A percentile compares a stretch with the other conserved stretches of the same genome.
Evolutionary conservation across 1,140 invertebrate genomes (phyloP).

Genomic region (Drosophila sturtevanti): DNA sequence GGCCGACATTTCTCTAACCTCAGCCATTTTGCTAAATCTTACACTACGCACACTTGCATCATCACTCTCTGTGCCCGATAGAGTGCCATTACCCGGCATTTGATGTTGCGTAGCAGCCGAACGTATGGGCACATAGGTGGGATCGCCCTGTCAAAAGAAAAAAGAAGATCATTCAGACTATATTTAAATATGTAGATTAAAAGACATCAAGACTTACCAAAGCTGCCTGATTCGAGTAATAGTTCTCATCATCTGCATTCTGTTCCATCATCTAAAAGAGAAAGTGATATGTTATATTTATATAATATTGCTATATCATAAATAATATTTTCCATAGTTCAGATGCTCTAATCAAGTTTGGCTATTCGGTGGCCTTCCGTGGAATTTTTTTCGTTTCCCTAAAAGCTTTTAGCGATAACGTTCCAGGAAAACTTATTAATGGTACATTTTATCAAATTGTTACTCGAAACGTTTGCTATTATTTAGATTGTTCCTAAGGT

Average conservation of each 20-base stretch:
- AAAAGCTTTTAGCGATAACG: not conserved
- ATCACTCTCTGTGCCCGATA: constrained; percentile 92
- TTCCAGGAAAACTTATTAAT: not conserved
- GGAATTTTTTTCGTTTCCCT: not conserved
- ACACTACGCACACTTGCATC: constrained; percentile 90
- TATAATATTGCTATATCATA: too few relatives aligned
- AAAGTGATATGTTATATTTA: not conserved
- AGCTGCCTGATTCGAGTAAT: constrained; percentile 83
- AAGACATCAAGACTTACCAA: constrained; percentile 46
- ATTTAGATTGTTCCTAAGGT: too few relatives aligned
- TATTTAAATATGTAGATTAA: not conserved
- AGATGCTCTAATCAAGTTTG: too few relatives aligned
- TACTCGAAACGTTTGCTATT: too few relatives aligned
- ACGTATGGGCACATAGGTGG: constrained; percentile 92
- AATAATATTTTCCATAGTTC: too few relatives aligned
- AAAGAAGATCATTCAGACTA: not conserved
- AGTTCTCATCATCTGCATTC: constrained; percentile 87
- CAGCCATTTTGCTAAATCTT: constrained; percentile 92
- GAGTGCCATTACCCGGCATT: constrained; percentile 83
- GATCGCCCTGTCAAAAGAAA: constrained; percentile 87
- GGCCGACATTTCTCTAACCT: constrained; percentile 92
- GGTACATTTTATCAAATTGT: not conserved
- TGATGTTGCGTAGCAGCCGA: constrained; percentile 83
- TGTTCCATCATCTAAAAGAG: constrained; percentile 85
- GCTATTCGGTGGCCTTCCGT: not conserved